Evolutionary conservation across 2,797 vertebrate species (phyloP).

Genomic region (Lithobates sylvaticus): DNA sequence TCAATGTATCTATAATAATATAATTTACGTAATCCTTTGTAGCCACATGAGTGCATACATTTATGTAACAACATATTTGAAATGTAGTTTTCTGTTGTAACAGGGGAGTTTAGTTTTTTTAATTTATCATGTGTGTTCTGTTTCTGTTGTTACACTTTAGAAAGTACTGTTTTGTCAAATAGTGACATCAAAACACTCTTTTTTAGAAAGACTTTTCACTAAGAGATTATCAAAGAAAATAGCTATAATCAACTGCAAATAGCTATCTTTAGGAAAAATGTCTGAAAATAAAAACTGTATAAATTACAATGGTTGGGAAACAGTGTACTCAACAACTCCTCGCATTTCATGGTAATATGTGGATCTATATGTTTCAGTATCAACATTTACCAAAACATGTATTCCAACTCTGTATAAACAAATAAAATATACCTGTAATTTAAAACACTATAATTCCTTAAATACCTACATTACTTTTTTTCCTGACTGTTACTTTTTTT

Average conservation of each 20-base stretch:
- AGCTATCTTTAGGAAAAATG: constrained; percentile 50
- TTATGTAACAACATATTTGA: background rate
- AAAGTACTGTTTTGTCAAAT: constrained; percentile 54
- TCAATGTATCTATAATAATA: no score
- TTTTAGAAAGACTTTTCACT: constrained; percentile 55
- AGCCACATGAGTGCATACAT: background rate
- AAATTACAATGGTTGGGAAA: constrained; percentile 50
- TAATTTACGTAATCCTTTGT: no score
- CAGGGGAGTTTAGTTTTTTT: background rate
- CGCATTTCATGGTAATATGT: constrained; percentile 8
- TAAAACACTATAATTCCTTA: background rate
- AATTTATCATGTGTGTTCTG: constrained; percentile 32
- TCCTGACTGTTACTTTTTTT: background rate
- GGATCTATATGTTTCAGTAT: background rate
- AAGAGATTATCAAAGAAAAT: constrained; percentile 57
- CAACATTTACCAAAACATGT: background rate
- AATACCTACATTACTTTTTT: background rate
- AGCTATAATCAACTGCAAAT: constrained; percentile 58
- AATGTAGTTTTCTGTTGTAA: background rate
- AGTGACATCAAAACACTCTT: constrained; percentile 53
- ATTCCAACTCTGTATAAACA: background rate
- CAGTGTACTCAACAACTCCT: background rate
- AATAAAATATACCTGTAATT: background rate
- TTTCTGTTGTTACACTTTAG: constrained; percentile 21
- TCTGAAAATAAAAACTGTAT: constrained; percentile 44